Percentiles rank a stretch among this genome's conserved stretches.
These are phyloP conservation scores for Sorex maritimensis DNA, from an alignment of 2,797 vertebrate species.

Conservation along the genomic window DNA sequence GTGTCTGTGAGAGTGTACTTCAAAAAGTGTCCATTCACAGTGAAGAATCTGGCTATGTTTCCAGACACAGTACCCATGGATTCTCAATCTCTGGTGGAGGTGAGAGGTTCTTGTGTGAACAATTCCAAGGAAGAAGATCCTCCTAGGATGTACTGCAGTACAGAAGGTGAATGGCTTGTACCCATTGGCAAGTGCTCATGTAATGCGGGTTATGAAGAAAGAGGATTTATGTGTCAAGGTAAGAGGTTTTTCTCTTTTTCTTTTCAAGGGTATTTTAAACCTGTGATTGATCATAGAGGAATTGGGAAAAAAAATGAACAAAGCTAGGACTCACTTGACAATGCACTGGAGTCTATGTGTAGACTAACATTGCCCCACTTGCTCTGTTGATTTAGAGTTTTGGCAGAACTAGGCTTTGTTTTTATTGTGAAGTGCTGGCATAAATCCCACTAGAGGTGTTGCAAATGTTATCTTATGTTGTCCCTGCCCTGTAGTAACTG, in stretches of 20 bases:
- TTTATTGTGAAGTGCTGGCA: not conserved
- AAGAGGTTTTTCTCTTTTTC: slow-evolving; percentile 84
- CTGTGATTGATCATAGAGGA: not conserved
- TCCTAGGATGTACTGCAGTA: slow-evolving; percentile 99
- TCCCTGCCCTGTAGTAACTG: not conserved
- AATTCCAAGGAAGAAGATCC: slow-evolving; percentile 98
- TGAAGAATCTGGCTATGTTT: slow-evolving; percentile 98
- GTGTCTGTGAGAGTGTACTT: slow-evolving; percentile 99
- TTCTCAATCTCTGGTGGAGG: slow-evolving; percentile 98
- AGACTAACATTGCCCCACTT: not conserved
- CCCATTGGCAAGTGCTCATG: slow-evolving; percentile 99
- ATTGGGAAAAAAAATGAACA: slow-evolving; percentile 3
- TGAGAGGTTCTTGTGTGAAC: slow-evolving; percentile 98
- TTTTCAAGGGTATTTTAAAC: not conserved
- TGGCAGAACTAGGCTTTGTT: slow-evolving; percentile 13
- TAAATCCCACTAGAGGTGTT: not conserved
- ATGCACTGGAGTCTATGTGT: not conserved
- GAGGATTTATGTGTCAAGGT: slow-evolving; percentile 97
- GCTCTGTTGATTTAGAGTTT: slow-evolving; percentile 32
- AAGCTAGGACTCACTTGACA: not conserved
- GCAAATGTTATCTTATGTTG: not conserved
- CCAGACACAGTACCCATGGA: slow-evolving; percentile 98
- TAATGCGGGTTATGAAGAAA: slow-evolving; percentile 96
- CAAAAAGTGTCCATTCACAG: slow-evolving; percentile 97
- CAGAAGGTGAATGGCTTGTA: slow-evolving; percentile 99